Base-by-base conservation (phyloP, 2,888 invertebrate species). In the Stenotaenia linearis region DNA sequence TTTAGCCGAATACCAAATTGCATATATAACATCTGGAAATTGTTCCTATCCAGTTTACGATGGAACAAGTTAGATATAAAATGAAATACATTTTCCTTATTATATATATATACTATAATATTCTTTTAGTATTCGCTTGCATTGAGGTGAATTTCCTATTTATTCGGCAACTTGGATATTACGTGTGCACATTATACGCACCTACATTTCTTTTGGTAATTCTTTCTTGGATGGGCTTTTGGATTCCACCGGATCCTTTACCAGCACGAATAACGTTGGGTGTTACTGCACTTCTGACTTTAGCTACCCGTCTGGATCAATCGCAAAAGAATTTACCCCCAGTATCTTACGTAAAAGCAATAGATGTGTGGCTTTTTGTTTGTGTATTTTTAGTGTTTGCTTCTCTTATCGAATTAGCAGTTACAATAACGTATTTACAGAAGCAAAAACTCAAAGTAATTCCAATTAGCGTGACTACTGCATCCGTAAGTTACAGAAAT, bases 331-430 rank as follows among this genome's bases (percentile, higher is more conserved):
- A 75, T 32, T 25, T 82, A 28, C 82, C 82, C 3, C 80, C 79
- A 2, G 80, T 82, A 6, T 80, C 79, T 28, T 82, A 82, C 77
- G 10, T 82, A n/a, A 82, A 81, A 15, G 81, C 82, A 1, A 35
- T 81, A 37, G 81, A 81, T 23, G 28, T 81, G 5, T 81, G 81
- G 81, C 74, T 81, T n/a, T 80, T 81, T 56, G 76, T 56, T 4
- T 81, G 81, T 21, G 77, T 80, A 1, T n/a, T 80, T 25, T 45
- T 50, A 3, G 81, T 81, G 0, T 80, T 80, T 50, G 18, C 74
- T 5, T 79, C 81, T 10, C 69, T 81, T 6, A 15, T 81, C 23
- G 81, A 80, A 28, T 81, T 56, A 50, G 78, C 81, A 0, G 35
- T 80, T 25, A 40, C 80, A 10, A 0, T 1, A 12, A 12, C 1